A percentile compares a stretch with the other conserved stretches of the same genome.
Evolutionary conservation across 35 echinoderm and acorn worm species (phyloP).

Genomic region (Anneissia japonica): DNA sequence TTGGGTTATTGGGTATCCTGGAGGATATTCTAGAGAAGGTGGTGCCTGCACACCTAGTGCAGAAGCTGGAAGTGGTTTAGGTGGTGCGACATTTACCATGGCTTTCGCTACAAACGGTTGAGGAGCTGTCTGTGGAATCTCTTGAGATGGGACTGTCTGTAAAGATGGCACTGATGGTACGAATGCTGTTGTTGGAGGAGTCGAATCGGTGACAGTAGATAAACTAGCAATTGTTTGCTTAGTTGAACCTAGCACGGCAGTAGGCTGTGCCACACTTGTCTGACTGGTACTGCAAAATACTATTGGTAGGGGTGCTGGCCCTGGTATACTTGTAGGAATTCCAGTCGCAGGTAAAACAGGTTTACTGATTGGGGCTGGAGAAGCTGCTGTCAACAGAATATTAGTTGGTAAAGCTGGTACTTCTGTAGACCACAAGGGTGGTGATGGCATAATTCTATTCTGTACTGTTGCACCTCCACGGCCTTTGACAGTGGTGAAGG

Average conservation of each 20-base stretch:
- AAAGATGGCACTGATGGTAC: conserved; percentile 16
- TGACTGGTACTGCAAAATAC: not conserved
- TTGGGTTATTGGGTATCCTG: conserved; percentile 15
- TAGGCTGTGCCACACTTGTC: not conserved
- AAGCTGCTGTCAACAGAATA: conserved; percentile 71
- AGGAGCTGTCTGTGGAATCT: not conserved
- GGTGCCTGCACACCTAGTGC: conserved; percentile 14
- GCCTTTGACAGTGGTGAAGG: not conserved
- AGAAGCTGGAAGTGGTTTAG: conserved; percentile 1
- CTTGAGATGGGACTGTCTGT: not conserved
- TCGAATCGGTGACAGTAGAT: not conserved
- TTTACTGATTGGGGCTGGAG: conserved; percentile 21
- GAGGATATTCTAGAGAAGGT: not conserved
- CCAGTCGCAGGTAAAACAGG: not conserved
- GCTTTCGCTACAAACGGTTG: not conserved
- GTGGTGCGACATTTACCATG: not conserved
- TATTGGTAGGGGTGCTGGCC: not conserved
- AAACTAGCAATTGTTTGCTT: not conserved
- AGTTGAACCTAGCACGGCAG: not conserved
- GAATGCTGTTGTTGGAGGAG: conserved; percentile 4
- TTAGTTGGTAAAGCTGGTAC: conserved; percentile 65
- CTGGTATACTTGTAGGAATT: not conserved
- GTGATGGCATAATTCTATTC: conserved; percentile 64
- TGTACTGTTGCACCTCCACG: not conserved
- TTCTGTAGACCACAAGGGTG: conserved; percentile 75